Conservation (phyloP, 1,140 invertebrate species). For the Zaprionus ghesquierei region DNA sequence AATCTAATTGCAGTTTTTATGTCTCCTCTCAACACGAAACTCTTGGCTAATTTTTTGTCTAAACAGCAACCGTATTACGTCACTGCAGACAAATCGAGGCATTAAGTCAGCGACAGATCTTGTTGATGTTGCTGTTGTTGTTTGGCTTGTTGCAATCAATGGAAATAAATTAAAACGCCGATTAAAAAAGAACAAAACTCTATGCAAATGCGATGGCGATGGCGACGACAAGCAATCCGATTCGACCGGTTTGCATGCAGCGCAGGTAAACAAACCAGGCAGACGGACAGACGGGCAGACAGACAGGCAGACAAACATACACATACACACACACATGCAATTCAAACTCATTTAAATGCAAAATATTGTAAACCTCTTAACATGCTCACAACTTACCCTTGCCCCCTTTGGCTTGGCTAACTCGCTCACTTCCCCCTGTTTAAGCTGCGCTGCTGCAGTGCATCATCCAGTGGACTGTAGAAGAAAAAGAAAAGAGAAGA, state of each 20-base stretch:
- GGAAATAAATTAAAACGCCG: conserved; percentile 68
- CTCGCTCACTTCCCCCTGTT: conserved; percentile 16
- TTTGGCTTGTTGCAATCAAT: conserved; percentile 70
- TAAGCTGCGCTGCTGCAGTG: conserved; percentile 27
- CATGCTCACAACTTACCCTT: conserved; percentile 32
- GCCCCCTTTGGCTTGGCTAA: background rate
- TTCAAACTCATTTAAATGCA: conserved; percentile 36
- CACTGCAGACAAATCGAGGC: conserved; percentile 37
- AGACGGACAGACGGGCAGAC: background rate
- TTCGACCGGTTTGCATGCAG: conserved; percentile 35
- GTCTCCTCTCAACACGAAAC: conserved; percentile 15
- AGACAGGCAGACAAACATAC: background rate
- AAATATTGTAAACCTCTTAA: conserved; percentile 7
- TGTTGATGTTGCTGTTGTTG: background rate
- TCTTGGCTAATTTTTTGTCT: conserved; percentile 40
- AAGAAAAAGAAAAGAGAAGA: background rate
- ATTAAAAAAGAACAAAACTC: conserved; percentile 75
- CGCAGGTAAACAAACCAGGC: conserved; percentile 37
- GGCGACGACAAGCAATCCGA: conserved; percentile 18
- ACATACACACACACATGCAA: conserved; percentile 8
- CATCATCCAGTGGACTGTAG: conserved; percentile 17
- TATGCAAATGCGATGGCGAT: conserved; percentile 59
- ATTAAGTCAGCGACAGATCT: conserved; percentile 21
- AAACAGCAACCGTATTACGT: conserved; percentile 48
- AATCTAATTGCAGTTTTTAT: conserved; percentile 6